Percentiles rank a stretch among this genome's conserved stretches.
phyloP scores from a whole-genome alignment of 2,113 vertebrate species.

The Falco punctatus region DNA sequence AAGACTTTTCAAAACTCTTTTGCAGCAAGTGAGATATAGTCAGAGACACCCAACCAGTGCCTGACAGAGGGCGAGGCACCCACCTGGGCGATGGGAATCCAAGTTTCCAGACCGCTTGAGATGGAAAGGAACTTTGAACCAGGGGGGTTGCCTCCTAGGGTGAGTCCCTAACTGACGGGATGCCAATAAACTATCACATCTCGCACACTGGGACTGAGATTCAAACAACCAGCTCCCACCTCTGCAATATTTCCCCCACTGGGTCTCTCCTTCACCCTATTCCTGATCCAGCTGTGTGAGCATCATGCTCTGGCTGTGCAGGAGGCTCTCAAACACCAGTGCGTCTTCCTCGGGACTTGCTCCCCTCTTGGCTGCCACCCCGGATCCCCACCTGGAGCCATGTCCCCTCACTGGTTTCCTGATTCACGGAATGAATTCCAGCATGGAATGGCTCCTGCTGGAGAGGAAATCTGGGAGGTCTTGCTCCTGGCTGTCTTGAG shows the following conservation, averaged over 20 bases:
- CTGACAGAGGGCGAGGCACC: background rate
- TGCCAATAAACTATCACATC: background rate
- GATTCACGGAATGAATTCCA: too few relatives aligned
- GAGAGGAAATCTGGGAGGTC: background rate
- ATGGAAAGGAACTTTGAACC: background rate
- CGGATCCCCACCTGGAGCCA: background rate
- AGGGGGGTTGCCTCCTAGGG: background rate
- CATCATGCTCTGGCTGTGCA: background rate
- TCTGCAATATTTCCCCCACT: background rate
- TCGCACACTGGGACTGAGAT: background rate
- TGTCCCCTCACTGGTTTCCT: background rate
- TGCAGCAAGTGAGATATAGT: background rate
- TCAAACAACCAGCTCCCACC: background rate
- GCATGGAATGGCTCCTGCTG: background rate
- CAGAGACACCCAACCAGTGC: background rate
- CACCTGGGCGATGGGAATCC: accelerated
- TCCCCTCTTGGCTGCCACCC: accelerated
- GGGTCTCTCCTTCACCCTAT: background rate
- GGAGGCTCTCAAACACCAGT: background rate
- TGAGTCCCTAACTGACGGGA: background rate
- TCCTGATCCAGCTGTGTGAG: background rate
- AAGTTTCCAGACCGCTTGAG: background rate
- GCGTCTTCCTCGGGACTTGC: background rate
- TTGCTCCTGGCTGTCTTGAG: background rate
- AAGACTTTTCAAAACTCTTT: background rate